Evolutionary conservation across 2,113 vertebrate species (phyloP).

Genomic region (Eurystomus gularis): DNA sequence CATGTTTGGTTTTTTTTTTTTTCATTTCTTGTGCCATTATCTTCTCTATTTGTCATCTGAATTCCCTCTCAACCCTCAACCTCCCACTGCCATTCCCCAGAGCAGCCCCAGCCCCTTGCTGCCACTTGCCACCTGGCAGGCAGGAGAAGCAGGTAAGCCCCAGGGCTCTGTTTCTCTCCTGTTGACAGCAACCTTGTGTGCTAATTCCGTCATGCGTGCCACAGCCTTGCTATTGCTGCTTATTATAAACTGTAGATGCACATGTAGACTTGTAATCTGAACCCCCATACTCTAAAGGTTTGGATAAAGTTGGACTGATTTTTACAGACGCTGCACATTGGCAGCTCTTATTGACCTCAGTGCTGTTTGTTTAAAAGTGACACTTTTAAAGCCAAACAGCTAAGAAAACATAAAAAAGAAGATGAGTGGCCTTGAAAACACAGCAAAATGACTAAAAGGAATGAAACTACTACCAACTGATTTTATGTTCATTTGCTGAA

Average conservation of each 20-base stretch:
- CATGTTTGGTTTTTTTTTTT: not conserved
- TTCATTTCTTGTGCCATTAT: not conserved
- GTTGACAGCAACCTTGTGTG: not conserved
- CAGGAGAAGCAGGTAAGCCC: not conserved
- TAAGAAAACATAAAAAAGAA: not conserved
- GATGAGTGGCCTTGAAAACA: not conserved
- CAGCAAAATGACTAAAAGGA: not conserved
- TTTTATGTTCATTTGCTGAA: not conserved
- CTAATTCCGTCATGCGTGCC: not conserved
- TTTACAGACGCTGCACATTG: not conserved
- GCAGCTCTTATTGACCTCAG: not conserved
- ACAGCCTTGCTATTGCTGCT: not conserved
- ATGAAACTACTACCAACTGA: not conserved
- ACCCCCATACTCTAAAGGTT: not conserved
- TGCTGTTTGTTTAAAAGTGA: not conserved
- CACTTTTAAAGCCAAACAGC: not conserved
- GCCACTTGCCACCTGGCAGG: not conserved
- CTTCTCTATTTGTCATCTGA: not conserved
- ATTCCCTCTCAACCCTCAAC: not conserved
- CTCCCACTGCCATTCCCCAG: not conserved
- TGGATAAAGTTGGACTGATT: not conserved
- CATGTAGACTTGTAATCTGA: not conserved
- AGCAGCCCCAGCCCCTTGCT: not conserved
- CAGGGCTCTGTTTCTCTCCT: not conserved
- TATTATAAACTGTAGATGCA: not conserved